These are phyloP conservation scores for Coturnix japonica DNA, from an alignment of 2,113 vertebrate species.

Conservation along the genomic window DNA sequence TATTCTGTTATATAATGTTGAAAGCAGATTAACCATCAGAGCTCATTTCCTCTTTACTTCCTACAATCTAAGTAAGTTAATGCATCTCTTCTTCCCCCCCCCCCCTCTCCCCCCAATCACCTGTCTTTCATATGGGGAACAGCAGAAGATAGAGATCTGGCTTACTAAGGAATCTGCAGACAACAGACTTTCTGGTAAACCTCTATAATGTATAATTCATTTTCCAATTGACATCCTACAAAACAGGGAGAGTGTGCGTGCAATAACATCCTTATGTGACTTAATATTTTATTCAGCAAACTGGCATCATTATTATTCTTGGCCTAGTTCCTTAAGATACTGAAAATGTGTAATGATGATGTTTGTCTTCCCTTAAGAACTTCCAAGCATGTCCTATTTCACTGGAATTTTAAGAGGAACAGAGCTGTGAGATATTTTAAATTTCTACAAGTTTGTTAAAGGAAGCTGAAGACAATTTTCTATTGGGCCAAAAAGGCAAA, in stretches of 20 bases:
- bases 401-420: not conserved
- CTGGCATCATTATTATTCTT: not conserved
- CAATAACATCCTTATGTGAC: not conserved
- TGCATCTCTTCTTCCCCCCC: not conserved
- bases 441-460: not conserved
- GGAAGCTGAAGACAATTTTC: not conserved
- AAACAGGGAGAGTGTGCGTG: not conserved
- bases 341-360: not conserved
- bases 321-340: not conserved
- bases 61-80: not conserved
- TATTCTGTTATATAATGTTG: not conserved
- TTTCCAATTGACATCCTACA: not conserved
- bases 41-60: conserved; percentile 36
- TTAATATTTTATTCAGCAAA: conserved; percentile 10
- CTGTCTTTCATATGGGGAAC: not conserved
- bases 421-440: not conserved
- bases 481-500: not conserved
- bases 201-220: conserved; percentile 24
- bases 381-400: not conserved
- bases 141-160: not conserved
- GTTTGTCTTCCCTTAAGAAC: not conserved
- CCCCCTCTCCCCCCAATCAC: not conserved
- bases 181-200: not conserved
- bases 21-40: not conserved
- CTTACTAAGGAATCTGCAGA: not conserved